phyloP scores from a whole-genome alignment of 2,113 vertebrate genomes.

The Lepus europaeus region DNA sequence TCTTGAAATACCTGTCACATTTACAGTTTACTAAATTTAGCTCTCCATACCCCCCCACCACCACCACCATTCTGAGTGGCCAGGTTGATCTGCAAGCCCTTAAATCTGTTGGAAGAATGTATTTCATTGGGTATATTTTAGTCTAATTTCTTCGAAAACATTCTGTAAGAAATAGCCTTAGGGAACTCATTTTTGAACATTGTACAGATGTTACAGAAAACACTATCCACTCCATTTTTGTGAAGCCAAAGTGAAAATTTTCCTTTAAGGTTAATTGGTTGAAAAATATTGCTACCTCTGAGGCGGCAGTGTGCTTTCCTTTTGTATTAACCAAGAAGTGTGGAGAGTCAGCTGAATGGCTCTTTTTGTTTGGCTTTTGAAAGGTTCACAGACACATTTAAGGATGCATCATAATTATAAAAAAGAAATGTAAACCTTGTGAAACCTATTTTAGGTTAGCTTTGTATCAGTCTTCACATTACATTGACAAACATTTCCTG shows the following conservation, averaged over 20 bases:
- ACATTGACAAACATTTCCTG: neutral
- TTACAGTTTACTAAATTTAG: neutral
- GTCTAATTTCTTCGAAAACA: neutral
- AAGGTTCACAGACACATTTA: neutral
- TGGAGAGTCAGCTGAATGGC: neutral
- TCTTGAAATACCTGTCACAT: neutral
- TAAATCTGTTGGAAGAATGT: neutral
- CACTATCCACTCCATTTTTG: neutral
- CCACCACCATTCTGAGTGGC: neutral
- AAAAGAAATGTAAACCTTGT: conserved; percentile 7
- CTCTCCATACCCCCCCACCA: neutral
- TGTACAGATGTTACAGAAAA: neutral
- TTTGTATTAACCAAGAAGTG: neutral
- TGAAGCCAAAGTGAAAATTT: neutral
- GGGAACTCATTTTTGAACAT: neutral
- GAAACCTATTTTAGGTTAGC: neutral
- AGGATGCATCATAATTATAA: neutral
- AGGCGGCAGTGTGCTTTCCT: neutral
- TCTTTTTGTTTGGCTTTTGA: neutral
- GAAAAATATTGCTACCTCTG: neutral
- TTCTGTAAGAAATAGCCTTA: neutral
- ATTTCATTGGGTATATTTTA: neutral
- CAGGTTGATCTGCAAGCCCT: neutral
- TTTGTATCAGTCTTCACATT: neutral
- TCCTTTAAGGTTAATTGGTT: neutral